Conservation (phyloP, 35 echinoderm and acorn worm genomes). For the Stichopus chloronotus region DNA sequence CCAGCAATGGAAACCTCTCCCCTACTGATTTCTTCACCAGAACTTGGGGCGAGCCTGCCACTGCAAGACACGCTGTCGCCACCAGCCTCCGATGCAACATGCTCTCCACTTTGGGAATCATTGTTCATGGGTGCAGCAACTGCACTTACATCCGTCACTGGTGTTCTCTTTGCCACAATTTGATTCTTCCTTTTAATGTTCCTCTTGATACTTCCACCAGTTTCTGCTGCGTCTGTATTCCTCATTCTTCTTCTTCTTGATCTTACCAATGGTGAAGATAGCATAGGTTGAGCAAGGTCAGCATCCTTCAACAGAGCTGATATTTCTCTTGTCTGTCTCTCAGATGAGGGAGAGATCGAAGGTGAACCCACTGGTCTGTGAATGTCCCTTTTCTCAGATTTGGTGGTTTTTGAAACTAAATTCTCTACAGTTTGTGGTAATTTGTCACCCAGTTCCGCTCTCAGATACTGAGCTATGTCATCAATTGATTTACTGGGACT, state of each 20-base stretch:
- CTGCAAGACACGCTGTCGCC: not conserved
- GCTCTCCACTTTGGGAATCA: not conserved
- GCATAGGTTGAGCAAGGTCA: not conserved
- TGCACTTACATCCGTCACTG: not conserved
- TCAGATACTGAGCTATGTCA: not conserved
- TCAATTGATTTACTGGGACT: not conserved
- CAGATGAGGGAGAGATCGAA: not conserved
- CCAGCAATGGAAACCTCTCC: not conserved
- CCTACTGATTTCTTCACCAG: not conserved
- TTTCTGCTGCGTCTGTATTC: not conserved
- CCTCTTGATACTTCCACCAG: not conserved
- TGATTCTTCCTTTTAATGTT: not conserved
- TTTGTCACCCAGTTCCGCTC: not conserved
- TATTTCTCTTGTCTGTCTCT: not conserved
- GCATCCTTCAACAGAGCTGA: not conserved
- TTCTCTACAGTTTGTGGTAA: not conserved
- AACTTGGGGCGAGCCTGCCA: not conserved
- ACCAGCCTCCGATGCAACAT: not conserved
- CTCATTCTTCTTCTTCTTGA: not conserved
- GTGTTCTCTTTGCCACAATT: not conserved
- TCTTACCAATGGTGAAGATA: constrained; percentile 12
- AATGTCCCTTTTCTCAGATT: not conserved
- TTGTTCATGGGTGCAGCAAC: too few species aligned
- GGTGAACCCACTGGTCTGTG: not conserved
- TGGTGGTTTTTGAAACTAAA: not conserved